Conservation (phyloP, 1,140 invertebrate species). For the Acromyrmex heyeri region DNA sequence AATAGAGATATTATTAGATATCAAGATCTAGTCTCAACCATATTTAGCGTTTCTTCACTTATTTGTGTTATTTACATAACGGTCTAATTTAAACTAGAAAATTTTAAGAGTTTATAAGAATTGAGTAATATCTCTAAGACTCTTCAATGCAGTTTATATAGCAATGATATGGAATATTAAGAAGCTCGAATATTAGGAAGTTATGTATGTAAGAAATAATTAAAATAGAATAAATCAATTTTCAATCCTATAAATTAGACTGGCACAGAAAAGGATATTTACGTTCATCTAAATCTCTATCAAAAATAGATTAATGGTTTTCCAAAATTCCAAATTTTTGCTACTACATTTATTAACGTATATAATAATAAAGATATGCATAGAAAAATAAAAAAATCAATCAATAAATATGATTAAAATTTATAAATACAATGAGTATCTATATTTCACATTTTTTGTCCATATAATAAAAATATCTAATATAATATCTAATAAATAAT, state of each 20-base stretch:
- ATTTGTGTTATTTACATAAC: too few relatives aligned
- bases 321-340: slow-evolving; percentile 7
- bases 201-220: neutral
- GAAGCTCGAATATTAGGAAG: neutral
- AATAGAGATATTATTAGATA: too few relatives aligned
- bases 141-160: neutral
- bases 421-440: neutral
- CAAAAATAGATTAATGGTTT: slow-evolving; percentile 46
- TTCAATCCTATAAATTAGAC: slow-evolving; percentile 34
- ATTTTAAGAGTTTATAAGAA: neutral
- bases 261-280: neutral
- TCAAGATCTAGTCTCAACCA: too few relatives aligned
- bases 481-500: neutral
- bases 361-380: too few relatives aligned
- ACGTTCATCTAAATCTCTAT: neutral
- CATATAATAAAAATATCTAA: neutral
- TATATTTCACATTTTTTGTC: neutral
- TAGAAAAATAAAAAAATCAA: neutral
- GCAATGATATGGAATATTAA: neutral
- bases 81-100: neutral
- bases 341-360: neutral
- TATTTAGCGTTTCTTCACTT: too few relatives aligned
- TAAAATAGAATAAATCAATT: neutral
- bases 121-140: neutral
- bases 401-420: slow-evolving; percentile 1